Conservation (phyloP, 2,113 vertebrate species). For the Xenopus tropicalis region DNA sequence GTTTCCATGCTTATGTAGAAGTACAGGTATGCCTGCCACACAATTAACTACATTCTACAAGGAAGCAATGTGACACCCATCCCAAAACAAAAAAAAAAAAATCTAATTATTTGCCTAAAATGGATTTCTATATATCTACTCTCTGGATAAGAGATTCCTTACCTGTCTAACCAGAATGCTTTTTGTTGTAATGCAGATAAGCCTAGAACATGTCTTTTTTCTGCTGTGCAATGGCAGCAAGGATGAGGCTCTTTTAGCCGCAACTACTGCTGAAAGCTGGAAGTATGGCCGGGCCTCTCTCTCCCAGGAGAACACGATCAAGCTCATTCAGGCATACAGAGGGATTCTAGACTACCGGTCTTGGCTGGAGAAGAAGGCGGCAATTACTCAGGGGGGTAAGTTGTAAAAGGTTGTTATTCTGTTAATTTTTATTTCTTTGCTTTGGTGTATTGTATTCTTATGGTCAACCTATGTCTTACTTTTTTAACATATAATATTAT, state of each 20-base stretch:
- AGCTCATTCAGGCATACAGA: conserved; percentile 79
- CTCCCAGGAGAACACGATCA: conserved; percentile 62
- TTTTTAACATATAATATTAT: too few species aligned
- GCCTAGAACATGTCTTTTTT: conserved; percentile 80
- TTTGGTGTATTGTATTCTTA: background rate
- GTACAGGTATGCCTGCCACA: too few species aligned
- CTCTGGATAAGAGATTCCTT: too few species aligned
- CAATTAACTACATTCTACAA: too few species aligned
- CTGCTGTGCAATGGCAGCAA: conserved; percentile 73
- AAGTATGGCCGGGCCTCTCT: conserved; percentile 69
- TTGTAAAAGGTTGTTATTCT: background rate
- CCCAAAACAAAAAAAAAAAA: too few species aligned
- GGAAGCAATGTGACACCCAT: too few species aligned
- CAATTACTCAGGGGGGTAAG: conserved; percentile 1
- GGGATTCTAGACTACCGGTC: conserved; percentile 78
- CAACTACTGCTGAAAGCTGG: conserved; percentile 79
- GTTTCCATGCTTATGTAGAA: too few species aligned
- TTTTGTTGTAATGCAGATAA: conserved; percentile 64
- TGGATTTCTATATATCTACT: too few species aligned
- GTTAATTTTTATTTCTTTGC: background rate
- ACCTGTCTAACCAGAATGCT: too few species aligned
- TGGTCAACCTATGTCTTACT: too few species aligned
- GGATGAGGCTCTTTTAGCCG: conserved; percentile 72
- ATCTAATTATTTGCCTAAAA: too few species aligned
- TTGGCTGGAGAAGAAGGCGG: conserved; percentile 73